These are phyloP conservation scores for Anticlea derivata DNA, from an alignment of 2,888 invertebrate species.

Conservation along the genomic window DNA sequence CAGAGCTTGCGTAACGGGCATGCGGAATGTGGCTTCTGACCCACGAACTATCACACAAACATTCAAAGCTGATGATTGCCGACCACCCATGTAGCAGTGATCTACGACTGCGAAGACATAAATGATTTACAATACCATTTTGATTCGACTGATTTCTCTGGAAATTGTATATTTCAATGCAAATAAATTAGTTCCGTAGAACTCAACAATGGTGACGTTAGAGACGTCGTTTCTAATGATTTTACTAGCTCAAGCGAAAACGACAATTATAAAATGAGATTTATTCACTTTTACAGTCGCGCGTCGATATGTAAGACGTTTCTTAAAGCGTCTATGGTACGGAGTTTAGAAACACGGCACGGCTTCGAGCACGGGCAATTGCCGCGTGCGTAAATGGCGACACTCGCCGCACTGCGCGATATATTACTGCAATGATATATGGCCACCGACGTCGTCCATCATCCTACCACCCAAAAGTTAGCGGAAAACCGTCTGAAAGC, in stretches of 20 bases:
- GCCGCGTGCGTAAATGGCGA: conserved; percentile 82
- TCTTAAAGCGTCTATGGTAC: conserved; percentile 64
- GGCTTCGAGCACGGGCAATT: conserved; percentile 65
- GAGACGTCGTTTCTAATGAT: conserved; percentile 59
- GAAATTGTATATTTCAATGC: conserved; percentile 53
- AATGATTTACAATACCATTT: conserved; percentile 66
- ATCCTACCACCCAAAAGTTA: conserved; percentile 83
- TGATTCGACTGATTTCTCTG: conserved; percentile 64
- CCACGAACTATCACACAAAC: conserved; percentile 60
- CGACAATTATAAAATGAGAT: conserved; percentile 79
- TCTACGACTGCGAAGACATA: conserved; percentile 50
- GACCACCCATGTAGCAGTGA: conserved; percentile 68
- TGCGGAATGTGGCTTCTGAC: conserved; percentile 70
- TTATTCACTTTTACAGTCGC: conserved; percentile 74
- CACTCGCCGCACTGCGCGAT: conserved; percentile 79
- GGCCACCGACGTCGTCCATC: conserved; percentile 77
- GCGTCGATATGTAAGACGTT: conserved; percentile 77
- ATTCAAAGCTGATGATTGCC: conserved; percentile 59
- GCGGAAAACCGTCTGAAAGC: conserved; percentile 70
- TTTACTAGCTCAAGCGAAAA: conserved; percentile 69
- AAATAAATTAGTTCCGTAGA: conserved; percentile 42
- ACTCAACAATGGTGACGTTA: conserved; percentile 50
- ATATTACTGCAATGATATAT: conserved; percentile 82
- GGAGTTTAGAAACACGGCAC: conserved; percentile 48
- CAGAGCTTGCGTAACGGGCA: conserved; percentile 56